Percentiles rank a stretch among this genome's conserved stretches.
Evolutionary conservation across 2,797 vertebrate genomes (phyloP).

Genomic region (Dendrocincla fuliginosa): DNA sequence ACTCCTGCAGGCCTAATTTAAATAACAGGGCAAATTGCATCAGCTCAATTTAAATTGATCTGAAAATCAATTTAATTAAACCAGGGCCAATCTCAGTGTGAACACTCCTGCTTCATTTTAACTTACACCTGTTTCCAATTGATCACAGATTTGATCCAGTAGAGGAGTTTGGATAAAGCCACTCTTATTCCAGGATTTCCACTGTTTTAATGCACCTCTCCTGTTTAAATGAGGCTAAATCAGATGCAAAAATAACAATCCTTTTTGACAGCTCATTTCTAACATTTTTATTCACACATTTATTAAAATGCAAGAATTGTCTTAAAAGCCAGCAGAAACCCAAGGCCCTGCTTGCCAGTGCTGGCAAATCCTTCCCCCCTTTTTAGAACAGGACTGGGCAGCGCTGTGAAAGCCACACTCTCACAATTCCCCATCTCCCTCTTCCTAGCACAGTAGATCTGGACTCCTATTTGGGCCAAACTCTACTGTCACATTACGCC

Average conservation of each 20-base stretch:
- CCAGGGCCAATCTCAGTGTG: conserved; percentile 45
- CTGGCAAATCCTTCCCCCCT: not conserved
- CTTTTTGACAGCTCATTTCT: conserved; percentile 19
- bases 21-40: conserved; percentile 61
- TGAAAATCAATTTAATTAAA: conserved; percentile 66
- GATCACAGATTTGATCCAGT: conserved; percentile 48
- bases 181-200: conserved; percentile 4
- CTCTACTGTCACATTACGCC: not conserved
- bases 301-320: not conserved
- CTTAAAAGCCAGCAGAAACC: not conserved
- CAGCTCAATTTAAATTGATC: conserved; percentile 56
- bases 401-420: not conserved
- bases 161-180: not conserved
- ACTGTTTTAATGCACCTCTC: not conserved
- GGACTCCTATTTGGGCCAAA: conserved; percentile 2
- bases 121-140: conserved; percentile 57
- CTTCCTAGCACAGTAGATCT: not conserved
- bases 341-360: not conserved
- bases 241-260: conserved; percentile 24
- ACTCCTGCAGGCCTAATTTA: conserved; percentile 54
- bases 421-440: not conserved
- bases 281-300: not conserved
- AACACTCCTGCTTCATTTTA: conserved; percentile 61
- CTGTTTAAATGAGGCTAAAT: not conserved
- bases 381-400: not conserved